Conservation (phyloP, 1,140 invertebrate genomes). For the Aphelenchoides avenae region DNA sequence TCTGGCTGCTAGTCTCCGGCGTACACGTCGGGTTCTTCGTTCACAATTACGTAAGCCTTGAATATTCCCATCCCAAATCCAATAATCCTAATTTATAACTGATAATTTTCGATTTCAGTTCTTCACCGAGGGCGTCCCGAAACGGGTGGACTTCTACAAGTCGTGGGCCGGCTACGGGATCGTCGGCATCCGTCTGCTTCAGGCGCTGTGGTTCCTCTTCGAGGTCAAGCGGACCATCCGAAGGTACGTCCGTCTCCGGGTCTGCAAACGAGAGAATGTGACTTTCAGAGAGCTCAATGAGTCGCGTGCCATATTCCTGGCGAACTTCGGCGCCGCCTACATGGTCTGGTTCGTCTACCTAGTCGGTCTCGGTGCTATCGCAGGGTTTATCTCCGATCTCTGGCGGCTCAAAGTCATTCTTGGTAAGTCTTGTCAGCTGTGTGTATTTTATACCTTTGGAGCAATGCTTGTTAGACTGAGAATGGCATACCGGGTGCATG, state of each 20-base stretch:
- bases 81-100: too few species aligned
- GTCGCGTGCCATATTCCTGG: slow-evolving; percentile 81
- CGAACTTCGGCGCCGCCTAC: slow-evolving; percentile 90
- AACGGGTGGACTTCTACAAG: slow-evolving; percentile 38
- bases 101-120: slow-evolving; percentile 27
- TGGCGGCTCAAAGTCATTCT: slow-evolving; percentile 21
- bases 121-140: slow-evolving; percentile 32
- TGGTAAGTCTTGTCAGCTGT: slow-evolving; percentile 2
- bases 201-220: slow-evolving; percentile 43
- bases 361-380: slow-evolving; percentile 9
- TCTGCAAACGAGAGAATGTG: slow-evolving; percentile 7
- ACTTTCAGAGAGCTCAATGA: slow-evolving; percentile 54
- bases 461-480: too few species aligned
- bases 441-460: too few species aligned
- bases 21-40: slow-evolving; percentile 86
- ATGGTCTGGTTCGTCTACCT: slow-evolving; percentile 92
- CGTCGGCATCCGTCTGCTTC: slow-evolving; percentile 34
- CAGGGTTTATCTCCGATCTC: slow-evolving; percentile 17
- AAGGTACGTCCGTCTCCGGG: slow-evolving; percentile 13
- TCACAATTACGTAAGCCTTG: slow-evolving; percentile 80
- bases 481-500: too few species aligned
- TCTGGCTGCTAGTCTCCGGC: slow-evolving; percentile 84
- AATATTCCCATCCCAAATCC: too few species aligned
- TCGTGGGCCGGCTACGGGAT: slow-evolving; percentile 27
- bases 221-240: slow-evolving; percentile 38